Evolutionary conservation across 2,797 vertebrate genomes (phyloP), one percentile per base, ranked within the genome.

Genomic region (Hoplostethus mediterraneus): DNA sequence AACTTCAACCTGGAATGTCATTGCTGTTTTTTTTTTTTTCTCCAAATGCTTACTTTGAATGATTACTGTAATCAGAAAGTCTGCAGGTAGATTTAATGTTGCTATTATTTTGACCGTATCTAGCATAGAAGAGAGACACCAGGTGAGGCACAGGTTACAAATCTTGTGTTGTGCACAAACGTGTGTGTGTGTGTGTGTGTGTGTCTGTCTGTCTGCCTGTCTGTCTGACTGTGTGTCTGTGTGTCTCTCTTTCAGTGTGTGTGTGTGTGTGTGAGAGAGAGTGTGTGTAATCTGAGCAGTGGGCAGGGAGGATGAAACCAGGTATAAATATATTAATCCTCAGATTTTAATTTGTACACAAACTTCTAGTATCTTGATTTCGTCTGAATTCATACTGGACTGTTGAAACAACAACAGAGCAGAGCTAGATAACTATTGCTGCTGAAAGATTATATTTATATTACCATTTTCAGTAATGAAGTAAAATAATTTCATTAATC

Each of bases 181-280:
- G 16, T 63, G 53, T 49, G 45, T 47, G 13, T 47, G 44, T 47
- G 1, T 63, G 58, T 36, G 25, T 7, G n/a, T 47, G 44, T 47
- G 13, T 47, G 44, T 47, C 4, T 63, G 58, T 36, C 33, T 7
- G n/a, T 47, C 33, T 71, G 58, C 31, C 56, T 71, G 49, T 45
- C 47, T 31, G 58, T 47, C 58, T 71, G 42, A 56, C 49, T 40
- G 42, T 56, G 42, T 9, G 25, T 6, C 16, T 54, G 13, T 48
- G 30, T 48, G 28, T 63, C 51, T 60, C 33, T 51, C 3, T 13
- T 16, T 14, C 30, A 8, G 6, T 40, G 1, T 40, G 38, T 40
- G 49, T 28, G 70, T 33, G 21, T 40, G 16, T 7, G 38, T 16
- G 44, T 11, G 36, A 62, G 21, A 21, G 21, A 21, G 21, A 21